Conservation (phyloP, 2,888 invertebrate species). For the Caenorhabditis sp. region DNA sequence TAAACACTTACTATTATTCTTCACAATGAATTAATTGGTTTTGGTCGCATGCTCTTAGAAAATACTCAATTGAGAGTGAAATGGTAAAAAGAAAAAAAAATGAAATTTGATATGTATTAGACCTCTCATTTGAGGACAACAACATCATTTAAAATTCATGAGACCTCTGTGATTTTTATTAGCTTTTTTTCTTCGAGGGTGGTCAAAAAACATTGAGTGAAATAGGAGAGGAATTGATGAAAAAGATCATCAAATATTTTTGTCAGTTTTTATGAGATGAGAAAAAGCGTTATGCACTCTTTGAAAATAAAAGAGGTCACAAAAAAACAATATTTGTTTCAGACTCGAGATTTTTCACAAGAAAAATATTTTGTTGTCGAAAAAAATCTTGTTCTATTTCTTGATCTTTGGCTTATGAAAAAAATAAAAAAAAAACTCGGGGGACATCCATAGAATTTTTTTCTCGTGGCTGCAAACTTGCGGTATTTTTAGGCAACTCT, state of each 20-base stretch:
- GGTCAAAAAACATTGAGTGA: neutral
- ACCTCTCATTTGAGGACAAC: neutral
- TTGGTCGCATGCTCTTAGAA: neutral
- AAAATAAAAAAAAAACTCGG: too few species aligned
- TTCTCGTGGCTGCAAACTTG: too few species aligned
- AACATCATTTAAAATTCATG: neutral
- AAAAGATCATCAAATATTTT: neutral
- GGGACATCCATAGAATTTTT: too few species aligned
- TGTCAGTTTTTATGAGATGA: neutral
- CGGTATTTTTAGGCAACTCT: too few species aligned
- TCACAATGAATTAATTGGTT: neutral
- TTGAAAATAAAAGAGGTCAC: neutral
- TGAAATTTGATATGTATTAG: too few species aligned
- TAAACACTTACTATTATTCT: conserved; percentile 1
- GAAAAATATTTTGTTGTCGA: too few species aligned
- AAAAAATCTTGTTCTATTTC: too few species aligned
- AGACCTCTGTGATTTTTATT: neutral
- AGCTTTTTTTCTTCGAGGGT: neutral
- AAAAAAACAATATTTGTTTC: too few species aligned
- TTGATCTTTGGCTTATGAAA: too few species aligned
- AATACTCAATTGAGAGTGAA: neutral
- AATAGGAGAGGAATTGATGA: neutral
- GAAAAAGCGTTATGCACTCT: neutral
- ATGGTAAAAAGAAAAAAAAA: neutral
- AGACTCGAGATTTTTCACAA: too few species aligned